A percentile compares a stretch with the other conserved stretches of the same genome.
phyloP scores from a whole-genome alignment of 2,888 invertebrate genomes.

The Cheilosia scutellata region DNA sequence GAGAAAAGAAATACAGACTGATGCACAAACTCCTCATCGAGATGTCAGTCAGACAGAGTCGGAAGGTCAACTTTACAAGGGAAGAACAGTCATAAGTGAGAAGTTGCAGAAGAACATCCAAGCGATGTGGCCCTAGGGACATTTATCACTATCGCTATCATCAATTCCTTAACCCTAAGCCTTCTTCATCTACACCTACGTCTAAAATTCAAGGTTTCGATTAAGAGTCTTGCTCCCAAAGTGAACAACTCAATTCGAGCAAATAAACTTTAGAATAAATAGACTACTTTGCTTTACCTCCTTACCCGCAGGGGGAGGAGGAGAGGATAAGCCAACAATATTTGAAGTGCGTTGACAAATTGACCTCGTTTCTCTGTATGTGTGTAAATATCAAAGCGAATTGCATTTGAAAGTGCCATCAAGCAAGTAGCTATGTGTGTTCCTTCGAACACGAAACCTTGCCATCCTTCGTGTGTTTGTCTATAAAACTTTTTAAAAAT shows the following conservation, averaged over 20 bases:
- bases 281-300: not conserved
- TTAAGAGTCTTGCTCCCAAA: constrained; percentile 21
- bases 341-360: constrained; percentile 61
- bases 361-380: constrained; percentile 56
- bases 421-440: constrained; percentile 21
- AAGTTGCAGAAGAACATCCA: no score
- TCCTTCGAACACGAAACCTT: not conserved
- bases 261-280: constrained; percentile 10
- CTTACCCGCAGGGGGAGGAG: not conserved
- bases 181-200: not conserved
- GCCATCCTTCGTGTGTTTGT: constrained; percentile 8
- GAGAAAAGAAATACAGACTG: no score
- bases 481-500: constrained; percentile 23
- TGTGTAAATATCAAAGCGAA: constrained; percentile 44
- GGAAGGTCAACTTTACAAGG: no score
- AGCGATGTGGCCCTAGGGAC: no score
- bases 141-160: no score
- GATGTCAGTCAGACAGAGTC: no score
- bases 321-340: constrained; percentile 28
- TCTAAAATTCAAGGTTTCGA: constrained; percentile 18
- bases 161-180: not conserved
- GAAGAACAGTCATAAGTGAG: no score
- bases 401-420: constrained; percentile 17
- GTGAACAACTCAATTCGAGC: constrained; percentile 14
- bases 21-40: no score